These are phyloP conservation scores for Eupeodes latifasciatus DNA, from an alignment of 2,888 invertebrate genomes.

Conservation along the genomic window DNA sequence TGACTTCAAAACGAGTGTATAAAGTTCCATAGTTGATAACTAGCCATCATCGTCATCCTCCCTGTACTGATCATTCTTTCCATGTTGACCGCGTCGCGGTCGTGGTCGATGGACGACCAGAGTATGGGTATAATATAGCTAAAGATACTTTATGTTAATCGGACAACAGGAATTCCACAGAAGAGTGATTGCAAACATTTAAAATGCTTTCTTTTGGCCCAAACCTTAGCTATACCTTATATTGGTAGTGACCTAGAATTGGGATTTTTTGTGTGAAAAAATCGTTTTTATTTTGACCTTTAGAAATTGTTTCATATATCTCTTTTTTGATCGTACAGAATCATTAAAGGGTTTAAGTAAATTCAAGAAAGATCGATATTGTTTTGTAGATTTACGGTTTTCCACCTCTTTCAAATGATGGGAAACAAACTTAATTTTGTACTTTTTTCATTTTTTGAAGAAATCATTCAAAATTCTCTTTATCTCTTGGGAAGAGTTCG, in stretches of 20 bases:
- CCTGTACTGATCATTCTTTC: constrained; percentile 19
- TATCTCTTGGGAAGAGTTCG: no score
- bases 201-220: constrained; percentile 42
- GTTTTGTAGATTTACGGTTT: neutral
- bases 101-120: neutral
- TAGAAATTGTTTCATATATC: neutral
- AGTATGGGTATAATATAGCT: neutral
- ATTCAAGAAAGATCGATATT: neutral
- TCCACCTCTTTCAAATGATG: no score
- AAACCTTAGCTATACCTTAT: neutral
- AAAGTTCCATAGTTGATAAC: constrained; percentile 21
- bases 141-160: constrained; percentile 47
- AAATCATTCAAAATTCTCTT: no score
- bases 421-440: no score
- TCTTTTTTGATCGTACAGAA: constrained; percentile 9
- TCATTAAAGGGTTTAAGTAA: constrained; percentile 35
- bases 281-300: constrained; percentile 4
- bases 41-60: constrained; percentile 23
- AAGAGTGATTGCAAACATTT: constrained; percentile 52
- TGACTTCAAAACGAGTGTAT: neutral
- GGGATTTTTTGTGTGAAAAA: constrained; percentile 38
- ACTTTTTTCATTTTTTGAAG: no score
- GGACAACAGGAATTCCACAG: constrained; percentile 16
- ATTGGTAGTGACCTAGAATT: constrained; percentile 61
- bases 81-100: neutral